Conservation (phyloP, 2,888 invertebrate species). For the Tromatobia lineatoria region DNA sequence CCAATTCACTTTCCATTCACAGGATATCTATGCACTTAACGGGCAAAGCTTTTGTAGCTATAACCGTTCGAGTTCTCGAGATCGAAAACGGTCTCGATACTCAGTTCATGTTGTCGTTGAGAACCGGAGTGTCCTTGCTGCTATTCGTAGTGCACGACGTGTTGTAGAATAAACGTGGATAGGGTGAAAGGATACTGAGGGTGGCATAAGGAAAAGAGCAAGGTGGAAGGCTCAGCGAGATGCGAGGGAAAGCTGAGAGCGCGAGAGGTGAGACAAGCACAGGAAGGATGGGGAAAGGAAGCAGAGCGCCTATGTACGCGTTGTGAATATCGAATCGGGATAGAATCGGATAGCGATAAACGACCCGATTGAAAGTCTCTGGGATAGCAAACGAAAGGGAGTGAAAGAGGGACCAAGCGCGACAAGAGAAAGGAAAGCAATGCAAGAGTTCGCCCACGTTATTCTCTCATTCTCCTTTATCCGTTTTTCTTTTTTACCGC, state of each 20-base stretch:
- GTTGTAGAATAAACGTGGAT: slow-evolving; percentile 23
- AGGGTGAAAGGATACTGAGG: slow-evolving; percentile 47
- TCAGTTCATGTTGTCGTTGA: slow-evolving; percentile 34
- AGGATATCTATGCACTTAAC: slow-evolving; percentile 56
- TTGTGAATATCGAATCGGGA: slow-evolving; percentile 80
- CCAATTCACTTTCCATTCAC: slow-evolving; percentile 64
- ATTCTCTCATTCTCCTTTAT: slow-evolving; percentile 56
- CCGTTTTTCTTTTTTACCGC: slow-evolving; percentile 28
- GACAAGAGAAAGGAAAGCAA: slow-evolving; percentile 51
- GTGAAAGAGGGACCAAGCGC: slow-evolving; percentile 53
- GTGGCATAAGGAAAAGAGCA: slow-evolving; percentile 25
- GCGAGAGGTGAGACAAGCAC: slow-evolving; percentile 55
- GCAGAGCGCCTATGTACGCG: slow-evolving; percentile 71
- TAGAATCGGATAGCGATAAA: slow-evolving; percentile 80
- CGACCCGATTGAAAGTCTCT: slow-evolving; percentile 79
- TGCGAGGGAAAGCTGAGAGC: slow-evolving; percentile 18
- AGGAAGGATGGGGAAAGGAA: slow-evolving; percentile 60
- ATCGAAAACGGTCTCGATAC: slow-evolving; percentile 42
- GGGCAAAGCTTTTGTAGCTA: slow-evolving; percentile 37
- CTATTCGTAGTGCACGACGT: slow-evolving; percentile 16
- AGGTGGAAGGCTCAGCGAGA: slow-evolving; percentile 37
- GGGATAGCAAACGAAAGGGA: slow-evolving; percentile 60
- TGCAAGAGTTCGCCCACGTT: slow-evolving; percentile 55
- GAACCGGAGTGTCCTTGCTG: slow-evolving; percentile 39
- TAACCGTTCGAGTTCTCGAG: slow-evolving; percentile 15